Percentiles rank a stretch among this genome's conserved stretches.
These are phyloP conservation scores for Plemyria rubiginata DNA, from an alignment of 2,888 invertebrate genomes.

Conservation along the genomic window DNA sequence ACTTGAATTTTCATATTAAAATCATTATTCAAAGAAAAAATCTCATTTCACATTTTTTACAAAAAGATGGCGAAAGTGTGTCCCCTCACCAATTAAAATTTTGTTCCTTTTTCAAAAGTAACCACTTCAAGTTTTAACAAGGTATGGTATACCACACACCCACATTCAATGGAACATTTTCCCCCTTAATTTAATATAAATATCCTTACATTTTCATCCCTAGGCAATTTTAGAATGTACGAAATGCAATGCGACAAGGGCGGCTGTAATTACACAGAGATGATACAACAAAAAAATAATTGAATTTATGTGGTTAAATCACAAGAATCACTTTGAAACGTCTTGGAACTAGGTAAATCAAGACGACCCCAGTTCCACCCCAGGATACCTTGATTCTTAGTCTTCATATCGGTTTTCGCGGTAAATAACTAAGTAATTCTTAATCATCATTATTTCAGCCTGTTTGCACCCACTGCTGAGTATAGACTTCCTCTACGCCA, in stretches of 20 bases:
- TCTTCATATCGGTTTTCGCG: no score
- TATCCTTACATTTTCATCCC: conserved; percentile 65
- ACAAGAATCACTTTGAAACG: no score
- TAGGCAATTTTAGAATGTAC: conserved; percentile 62
- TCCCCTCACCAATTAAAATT: conserved; percentile 23
- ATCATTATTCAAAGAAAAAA: not conserved
- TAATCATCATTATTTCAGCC: no score
- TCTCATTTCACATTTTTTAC: not conserved
- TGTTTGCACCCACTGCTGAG: no score
- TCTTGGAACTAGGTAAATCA: no score
- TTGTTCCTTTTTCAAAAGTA: conserved; percentile 13
- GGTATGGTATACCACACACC: conserved; percentile 16
- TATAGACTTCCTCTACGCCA: no score
- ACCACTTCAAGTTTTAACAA: conserved; percentile 19
- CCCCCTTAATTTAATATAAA: conserved; percentile 74
- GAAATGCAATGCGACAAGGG: conserved; percentile 60
- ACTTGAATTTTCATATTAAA: not conserved
- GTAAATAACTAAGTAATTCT: no score
- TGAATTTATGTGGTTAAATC: no score
- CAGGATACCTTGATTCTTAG: no score
- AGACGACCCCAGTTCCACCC: no score
- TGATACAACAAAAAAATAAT: conserved; percentile 35
- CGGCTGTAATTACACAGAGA: conserved; percentile 49
- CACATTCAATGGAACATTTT: conserved; percentile 38
- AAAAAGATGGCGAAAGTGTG: conserved; percentile 3